Evolutionary conservation across 2,888 invertebrate species (phyloP), one percentile per base, ranked within the genome.

Genomic region (Limnephilus lunatus): DNA sequence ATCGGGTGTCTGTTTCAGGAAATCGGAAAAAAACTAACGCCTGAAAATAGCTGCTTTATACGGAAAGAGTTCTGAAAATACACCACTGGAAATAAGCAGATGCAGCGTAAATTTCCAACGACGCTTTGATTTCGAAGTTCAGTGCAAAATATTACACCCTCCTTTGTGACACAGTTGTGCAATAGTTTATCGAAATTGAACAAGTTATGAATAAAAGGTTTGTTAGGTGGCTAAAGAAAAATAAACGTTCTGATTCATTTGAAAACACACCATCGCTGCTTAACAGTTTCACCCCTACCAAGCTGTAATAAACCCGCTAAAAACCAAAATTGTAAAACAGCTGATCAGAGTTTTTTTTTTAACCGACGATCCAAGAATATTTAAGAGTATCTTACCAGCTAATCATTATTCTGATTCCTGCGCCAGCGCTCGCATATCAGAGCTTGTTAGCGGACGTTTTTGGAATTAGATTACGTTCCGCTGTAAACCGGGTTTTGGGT

Each of bases 1-100:
- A 86, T 86, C 86, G 86, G 44, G 86, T 86, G 86, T 86, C 86
- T 86, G 86, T 86, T 86, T 86, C 86, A 86, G 86, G 86, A 86
- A 86, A 86, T 83, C 83, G 86, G 86, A 86, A 44, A 85, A 44
- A 86, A 86, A 86, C 30, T 39, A 25, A 35, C 48, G 30, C 44
- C 35, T 25, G 31, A 83, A 19, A 25, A 39, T 25, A 83, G 35
- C 35, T 83, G 35, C 32, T 32, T 83, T 83, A 35, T 83, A 35
- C 39, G 35, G 25, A 83, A 25, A 39, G 83, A 83, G 83, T 83
- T 83, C 25, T 19, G 83, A 83, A 35, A 68, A 68, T 68, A 68
- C 68, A 68, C 83, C 83, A 35, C 25, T 83, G 32, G 35, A 83
- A 83, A 35, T 35, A 83, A 83, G 25, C 32, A 83, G 32, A 83